Base-by-base conservation (phyloP, 2,888 invertebrate genomes). In the Meteorus colon region DNA sequence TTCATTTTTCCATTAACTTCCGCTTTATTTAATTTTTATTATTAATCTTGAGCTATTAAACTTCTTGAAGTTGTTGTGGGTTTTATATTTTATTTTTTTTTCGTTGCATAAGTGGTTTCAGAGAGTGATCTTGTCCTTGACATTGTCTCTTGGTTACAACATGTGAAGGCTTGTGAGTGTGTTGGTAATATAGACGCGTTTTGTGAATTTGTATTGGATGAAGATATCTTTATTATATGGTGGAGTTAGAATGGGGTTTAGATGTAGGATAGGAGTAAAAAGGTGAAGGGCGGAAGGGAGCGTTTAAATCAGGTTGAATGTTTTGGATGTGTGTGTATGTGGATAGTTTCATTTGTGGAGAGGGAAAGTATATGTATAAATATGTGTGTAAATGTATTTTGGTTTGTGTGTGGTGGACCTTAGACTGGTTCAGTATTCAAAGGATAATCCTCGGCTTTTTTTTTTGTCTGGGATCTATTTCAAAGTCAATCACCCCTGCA, bases 71-170 rank as follows among this genome's bases (percentile, higher is more conserved):
- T 41, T 41, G 41, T 48, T 16, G 48, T 48, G 48, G 16, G 8
- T 4, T 45, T 48, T 45, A 45, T 45, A 45, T n/a, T 16, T 63
- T n/a, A 34, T n/a, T 63, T 63, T 31, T 63, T 63, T 34, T 34
- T 34, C 34, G 66, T 86, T 87, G 84, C 87, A 84, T 87, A 87
- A 87, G 84, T 80, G 78, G 77, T 82, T 82, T 83, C 80, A 48
- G n/a, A 48, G 81, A 79, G 41, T 41, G 78, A 71, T 78, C 83
- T 82, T 87, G 86, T 84, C 88, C 88, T 88, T 88, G 88, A 88
- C 88, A 88, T 88, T 88, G 88, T 84, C 85, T 87, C 87, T 86
- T 84, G 86, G 85, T 87, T 86, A 86, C 87, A 19, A 24, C 55
- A 55, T 55, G 19, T 55, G n/a, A 8, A 19, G 0, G n/a, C 6